Conservation (phyloP, 2,113 vertebrate species). For the Conger conger region DNA sequence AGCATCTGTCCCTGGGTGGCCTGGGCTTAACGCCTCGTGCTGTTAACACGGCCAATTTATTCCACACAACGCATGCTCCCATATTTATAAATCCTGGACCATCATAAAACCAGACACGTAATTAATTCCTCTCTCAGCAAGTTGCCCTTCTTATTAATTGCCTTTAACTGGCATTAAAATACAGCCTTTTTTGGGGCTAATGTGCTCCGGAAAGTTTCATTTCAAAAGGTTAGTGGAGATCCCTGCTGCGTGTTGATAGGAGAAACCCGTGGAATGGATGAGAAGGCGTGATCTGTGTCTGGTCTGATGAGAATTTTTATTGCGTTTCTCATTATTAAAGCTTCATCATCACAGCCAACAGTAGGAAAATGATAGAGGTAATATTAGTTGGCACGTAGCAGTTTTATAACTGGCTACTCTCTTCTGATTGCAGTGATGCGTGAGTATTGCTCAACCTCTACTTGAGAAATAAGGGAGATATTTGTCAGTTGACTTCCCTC, state of each 20-base stretch:
- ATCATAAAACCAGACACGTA: constrained; percentile 52
- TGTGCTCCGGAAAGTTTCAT: constrained; percentile 21
- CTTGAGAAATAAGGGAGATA: not conserved
- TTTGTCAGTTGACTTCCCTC: not conserved
- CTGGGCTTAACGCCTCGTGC: constrained; percentile 53
- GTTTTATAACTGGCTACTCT: not conserved
- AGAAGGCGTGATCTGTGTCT: not conserved
- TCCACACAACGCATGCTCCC: constrained; percentile 56
- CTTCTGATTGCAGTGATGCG: not conserved
- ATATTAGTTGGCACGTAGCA: not conserved
- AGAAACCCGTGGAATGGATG: not conserved
- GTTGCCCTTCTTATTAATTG: constrained; percentile 65
- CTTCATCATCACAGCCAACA: not conserved
- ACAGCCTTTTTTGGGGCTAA: constrained; percentile 51
- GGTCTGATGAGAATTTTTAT: not conserved
- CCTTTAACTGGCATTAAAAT: constrained; percentile 64
- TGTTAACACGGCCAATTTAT: constrained; percentile 62
- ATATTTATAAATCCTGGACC: constrained; percentile 59
- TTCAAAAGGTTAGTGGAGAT: constrained; percentile 6
- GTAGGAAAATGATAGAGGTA: not conserved
- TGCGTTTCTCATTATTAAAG: not conserved
- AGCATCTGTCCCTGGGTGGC: constrained; percentile 51
- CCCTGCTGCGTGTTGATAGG: not conserved
- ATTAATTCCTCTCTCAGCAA: constrained; percentile 68
- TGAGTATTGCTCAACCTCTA: not conserved